Percentiles rank a stretch among this genome's conserved stretches.
phyloP scores from a whole-genome alignment of 2,888 invertebrate genomes.

The Amphipyra tragopoginis region DNA sequence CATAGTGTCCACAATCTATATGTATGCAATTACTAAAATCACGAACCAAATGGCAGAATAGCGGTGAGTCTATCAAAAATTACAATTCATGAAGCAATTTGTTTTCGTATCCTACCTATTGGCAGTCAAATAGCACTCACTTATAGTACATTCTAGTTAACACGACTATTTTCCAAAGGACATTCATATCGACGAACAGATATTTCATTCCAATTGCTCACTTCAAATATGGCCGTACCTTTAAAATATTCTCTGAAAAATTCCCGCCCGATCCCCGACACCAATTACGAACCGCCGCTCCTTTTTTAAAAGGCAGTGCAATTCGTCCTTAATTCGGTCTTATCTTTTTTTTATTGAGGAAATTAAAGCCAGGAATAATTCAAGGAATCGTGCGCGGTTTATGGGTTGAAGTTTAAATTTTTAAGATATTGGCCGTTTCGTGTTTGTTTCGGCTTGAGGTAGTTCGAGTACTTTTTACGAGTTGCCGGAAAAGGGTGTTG shows the following conservation, averaged over 20 bases:
- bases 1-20: background rate
- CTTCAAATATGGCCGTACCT: conserved; percentile 24
- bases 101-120: background rate
- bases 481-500: conserved; percentile 5
- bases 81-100: background rate
- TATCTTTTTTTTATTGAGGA: conserved; percentile 66
- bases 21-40: background rate
- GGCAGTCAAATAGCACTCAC: conserved; percentile 1
- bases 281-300: conserved; percentile 72
- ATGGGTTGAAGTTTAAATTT: conserved; percentile 45
- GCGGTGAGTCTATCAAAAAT: background rate
- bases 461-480: conserved; percentile 40
- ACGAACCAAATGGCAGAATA: too few species aligned
- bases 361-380: conserved; percentile 70
- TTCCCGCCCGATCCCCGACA: conserved; percentile 48
- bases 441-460: conserved; percentile 29
- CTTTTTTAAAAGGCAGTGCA: conserved; percentile 68
- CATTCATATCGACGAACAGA: background rate
- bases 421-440: conserved; percentile 38
- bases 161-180: conserved; percentile 14
- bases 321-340: conserved; percentile 68
- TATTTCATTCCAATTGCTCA: conserved; percentile 14
- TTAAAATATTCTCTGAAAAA: conserved; percentile 64
- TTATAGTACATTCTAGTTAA: conserved; percentile 5
- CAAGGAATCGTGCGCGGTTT: conserved; percentile 61